Conservation (phyloP, 2,888 invertebrate genomes). For the Ditylenchus weischeri region DNA sequence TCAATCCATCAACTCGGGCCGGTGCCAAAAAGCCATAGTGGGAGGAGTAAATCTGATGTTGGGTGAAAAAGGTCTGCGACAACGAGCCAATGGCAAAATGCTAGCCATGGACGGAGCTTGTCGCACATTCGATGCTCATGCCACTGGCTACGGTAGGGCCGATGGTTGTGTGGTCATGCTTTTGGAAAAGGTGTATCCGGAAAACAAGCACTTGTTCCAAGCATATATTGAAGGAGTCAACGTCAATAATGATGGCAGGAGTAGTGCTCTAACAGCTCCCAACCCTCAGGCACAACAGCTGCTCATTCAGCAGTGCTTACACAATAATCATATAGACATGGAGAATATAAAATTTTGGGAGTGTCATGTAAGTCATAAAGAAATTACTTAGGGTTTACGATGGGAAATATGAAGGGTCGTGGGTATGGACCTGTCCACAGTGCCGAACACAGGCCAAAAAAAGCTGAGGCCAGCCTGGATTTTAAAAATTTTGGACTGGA, state of each 20-base stretch:
- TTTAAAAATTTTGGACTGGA: too few species aligned
- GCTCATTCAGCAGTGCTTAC: constrained; percentile 34
- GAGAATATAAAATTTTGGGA: constrained; percentile 48
- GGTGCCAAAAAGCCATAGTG: constrained; percentile 87
- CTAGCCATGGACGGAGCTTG: constrained; percentile 57
- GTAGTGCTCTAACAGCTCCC: constrained; percentile 57
- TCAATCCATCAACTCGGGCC: constrained; percentile 74
- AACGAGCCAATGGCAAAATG: constrained; percentile 54
- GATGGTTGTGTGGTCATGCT: constrained; percentile 59
- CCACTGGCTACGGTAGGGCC: constrained; percentile 59
- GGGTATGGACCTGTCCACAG: too few species aligned
- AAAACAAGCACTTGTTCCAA: constrained; percentile 31
- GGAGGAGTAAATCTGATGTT: constrained; percentile 71
- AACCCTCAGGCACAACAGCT: constrained; percentile 50
- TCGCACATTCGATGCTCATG: constrained; percentile 57
- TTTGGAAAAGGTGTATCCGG: constrained; percentile 44
- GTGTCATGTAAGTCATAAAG: constrained; percentile 40
- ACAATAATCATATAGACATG: constrained; percentile 14
- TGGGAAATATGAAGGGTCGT: too few species aligned
- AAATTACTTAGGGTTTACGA: too few species aligned
- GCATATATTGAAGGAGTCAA: constrained; percentile 47
- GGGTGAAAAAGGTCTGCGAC: constrained; percentile 44
- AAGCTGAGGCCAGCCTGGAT: too few species aligned
- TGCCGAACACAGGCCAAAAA: too few species aligned
- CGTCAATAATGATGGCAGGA: constrained; percentile 58